Evolutionary conservation across 2,888 invertebrate genomes (phyloP).

Genomic region (Pandemis heparana): DNA sequence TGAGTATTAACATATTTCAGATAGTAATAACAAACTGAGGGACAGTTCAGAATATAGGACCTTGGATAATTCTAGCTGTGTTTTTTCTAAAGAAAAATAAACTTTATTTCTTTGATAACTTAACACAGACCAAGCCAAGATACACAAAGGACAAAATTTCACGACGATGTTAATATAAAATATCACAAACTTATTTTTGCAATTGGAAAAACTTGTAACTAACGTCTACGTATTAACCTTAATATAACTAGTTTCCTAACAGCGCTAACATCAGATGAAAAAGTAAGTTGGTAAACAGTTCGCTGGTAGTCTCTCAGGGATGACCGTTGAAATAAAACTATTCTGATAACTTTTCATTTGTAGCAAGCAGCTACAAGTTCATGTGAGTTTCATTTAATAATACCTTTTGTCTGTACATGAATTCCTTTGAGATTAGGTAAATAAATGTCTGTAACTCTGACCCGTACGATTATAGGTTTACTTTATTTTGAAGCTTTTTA

Average conservation of each 20-base stretch:
- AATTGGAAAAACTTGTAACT: neutral
- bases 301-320: constrained; percentile 30
- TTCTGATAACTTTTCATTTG: constrained; percentile 40
- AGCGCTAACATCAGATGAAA: constrained; percentile 14
- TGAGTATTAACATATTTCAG: too few species aligned
- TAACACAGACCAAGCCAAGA: too few species aligned
- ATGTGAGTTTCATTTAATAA: constrained; percentile 34
- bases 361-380: constrained; percentile 30
- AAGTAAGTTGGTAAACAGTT: constrained; percentile 34
- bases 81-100: too few species aligned
- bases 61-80: too few species aligned
- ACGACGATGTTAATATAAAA: neutral
- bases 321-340: constrained; percentile 38
- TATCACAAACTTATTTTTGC: constrained; percentile 19
- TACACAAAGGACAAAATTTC: neutral
- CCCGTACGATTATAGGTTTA: neutral
- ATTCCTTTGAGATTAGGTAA: constrained; percentile 6
- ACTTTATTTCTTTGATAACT: too few species aligned
- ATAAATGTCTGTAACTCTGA: neutral
- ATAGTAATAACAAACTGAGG: too few species aligned
- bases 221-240: neutral
- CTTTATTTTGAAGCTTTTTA: too few species aligned
- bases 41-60: too few species aligned
- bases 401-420: constrained; percentile 16
- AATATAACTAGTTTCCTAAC: neutral